A percentile compares a stretch with the other conserved stretches of the same genome.
phyloP scores from a whole-genome alignment of 2,113 vertebrate species.

The Glareola pratincola region DNA sequence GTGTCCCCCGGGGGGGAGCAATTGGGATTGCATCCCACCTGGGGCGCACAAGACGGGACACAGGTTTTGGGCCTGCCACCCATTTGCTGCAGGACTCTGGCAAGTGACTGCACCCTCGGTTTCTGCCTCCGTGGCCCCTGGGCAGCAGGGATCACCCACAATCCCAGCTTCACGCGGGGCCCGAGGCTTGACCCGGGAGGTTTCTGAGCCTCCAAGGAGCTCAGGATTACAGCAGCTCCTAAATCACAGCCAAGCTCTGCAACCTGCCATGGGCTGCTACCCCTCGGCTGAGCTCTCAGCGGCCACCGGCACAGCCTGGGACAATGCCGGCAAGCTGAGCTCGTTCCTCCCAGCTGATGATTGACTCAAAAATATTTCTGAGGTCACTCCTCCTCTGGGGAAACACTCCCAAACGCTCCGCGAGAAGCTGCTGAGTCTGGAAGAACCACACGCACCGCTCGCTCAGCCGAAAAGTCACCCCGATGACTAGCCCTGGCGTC shows the following conservation, averaged over 20 bases:
- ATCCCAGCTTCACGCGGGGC: neutral
- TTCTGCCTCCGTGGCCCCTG: neutral
- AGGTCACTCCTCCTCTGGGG: neutral
- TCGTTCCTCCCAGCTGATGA: slow-evolving; percentile 3
- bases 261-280: neutral
- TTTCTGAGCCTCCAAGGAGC: neutral
- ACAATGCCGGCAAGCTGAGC: neutral
- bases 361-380: slow-evolving; percentile 10
- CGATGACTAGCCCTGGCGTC: neutral
- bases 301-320: neutral
- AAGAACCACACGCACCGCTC: neutral
- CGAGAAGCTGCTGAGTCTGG: neutral
- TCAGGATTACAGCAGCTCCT: neutral
- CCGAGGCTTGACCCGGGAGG: neutral
- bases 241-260: neutral
- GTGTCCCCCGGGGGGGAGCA: neutral
- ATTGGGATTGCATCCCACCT: neutral
- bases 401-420: neutral
- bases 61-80: neutral
- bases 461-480: neutral
- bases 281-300: accelerated
- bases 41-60: accelerated
- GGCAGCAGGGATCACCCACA: neutral
- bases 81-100: neutral
- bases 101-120: neutral